Base-by-base conservation (phyloP, 2,888 invertebrate species). In the Choristoneura rosaceana region DNA sequence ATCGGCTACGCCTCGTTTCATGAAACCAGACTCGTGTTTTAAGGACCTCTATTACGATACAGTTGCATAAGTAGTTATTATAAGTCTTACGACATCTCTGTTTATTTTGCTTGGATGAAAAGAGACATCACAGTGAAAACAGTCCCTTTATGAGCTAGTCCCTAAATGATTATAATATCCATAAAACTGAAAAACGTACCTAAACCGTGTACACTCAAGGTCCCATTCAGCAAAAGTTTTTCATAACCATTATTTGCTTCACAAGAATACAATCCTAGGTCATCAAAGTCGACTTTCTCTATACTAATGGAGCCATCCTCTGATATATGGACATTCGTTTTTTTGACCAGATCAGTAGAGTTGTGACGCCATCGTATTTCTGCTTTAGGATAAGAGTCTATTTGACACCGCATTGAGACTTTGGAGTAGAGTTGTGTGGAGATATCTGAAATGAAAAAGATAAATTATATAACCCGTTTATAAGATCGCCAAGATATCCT, bases 231-330 rank as follows among this genome's bases (percentile, higher is more conserved):
- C 10, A 68, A 70, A 3, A 90, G 47, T 3, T 68, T 86, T 69
- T 93, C 92, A 77, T 81, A 90, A 0, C 88, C 89, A 82, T 96
- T 96, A 47, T 88, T 88, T 0, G 95, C 95, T 50, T 87, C 85
- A 80, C 96, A 96, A 0, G 82, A 84, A 77, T 95, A 96, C 14
- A 84, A 78, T 0, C 96, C 96, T 3, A 92, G 75, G 71, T 92
- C 80, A 1, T 78, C 74, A 45, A 91, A 90, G 60, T 87, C 84
- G 1, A 91, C 84, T 65, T 81, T 85, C 33, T 81, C 78, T 41
- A 94, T 80, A 17, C 81, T 79, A 1, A 93, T 70, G 1, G 80
- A 77, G 4, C 79, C 79, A 50, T 89, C 83, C 9, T 84, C 83
- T 0, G 84, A 78, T 7, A 86, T 33, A 0, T 83, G 76, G 2